Evolutionary conservation across 2,888 invertebrate genomes (phyloP).

Genomic region (Ditylenchus weischeri): DNA sequence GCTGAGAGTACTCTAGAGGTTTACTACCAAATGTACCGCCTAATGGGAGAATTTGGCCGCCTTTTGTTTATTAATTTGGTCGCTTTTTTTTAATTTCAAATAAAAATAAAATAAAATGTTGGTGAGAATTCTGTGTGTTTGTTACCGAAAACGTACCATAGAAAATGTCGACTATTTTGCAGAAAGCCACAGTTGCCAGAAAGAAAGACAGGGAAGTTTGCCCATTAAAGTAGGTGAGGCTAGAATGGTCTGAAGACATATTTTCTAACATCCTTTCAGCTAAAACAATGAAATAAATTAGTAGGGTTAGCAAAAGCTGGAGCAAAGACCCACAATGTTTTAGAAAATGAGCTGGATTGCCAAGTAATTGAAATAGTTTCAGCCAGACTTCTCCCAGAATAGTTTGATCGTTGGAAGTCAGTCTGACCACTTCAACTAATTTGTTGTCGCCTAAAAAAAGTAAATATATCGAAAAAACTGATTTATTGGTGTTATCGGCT

Average conservation of each 20-base stretch:
- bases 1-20: too few relatives aligned
- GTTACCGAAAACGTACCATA: slow-evolving; percentile 48
- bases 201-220: slow-evolving; percentile 48
- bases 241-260: slow-evolving; percentile 5
- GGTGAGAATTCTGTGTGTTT: too few relatives aligned
- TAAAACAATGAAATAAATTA: slow-evolving; percentile 11
- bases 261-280: slow-evolving; percentile 17
- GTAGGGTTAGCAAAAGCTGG: background rate
- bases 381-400: slow-evolving; percentile 35
- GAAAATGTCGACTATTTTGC: slow-evolving; percentile 53
- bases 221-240: slow-evolving; percentile 24
- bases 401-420: background rate
- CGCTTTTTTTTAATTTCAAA: too few relatives aligned
- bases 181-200: slow-evolving; percentile 45
- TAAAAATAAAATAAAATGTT: too few relatives aligned
- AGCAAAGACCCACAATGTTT: slow-evolving; percentile 10
- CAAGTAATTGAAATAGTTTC: slow-evolving; percentile 33
- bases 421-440: background rate
- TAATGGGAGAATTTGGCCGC: too few relatives aligned
- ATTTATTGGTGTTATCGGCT: too few relatives aligned
- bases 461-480: too few relatives aligned
- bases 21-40: too few relatives aligned
- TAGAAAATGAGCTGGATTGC: slow-evolving; percentile 31
- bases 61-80: too few relatives aligned
- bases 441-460: slow-evolving; percentile 5